Conservation (phyloP, 2,113 vertebrate genomes). For the Takifugu flavidus region DNA sequence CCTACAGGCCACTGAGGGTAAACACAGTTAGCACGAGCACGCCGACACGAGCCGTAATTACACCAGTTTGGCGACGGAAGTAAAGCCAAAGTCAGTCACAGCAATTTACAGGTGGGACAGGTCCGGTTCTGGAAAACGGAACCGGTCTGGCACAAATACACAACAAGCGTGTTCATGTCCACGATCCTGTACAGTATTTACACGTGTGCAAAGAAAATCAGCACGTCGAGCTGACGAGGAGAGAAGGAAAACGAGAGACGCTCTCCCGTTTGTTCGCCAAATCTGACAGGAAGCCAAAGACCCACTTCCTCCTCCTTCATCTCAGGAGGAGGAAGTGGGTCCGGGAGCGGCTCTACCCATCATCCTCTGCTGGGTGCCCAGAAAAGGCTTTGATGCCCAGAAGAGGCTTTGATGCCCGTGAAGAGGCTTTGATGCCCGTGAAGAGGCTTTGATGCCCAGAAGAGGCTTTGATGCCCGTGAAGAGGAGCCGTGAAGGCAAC, state of each 20-base stretch:
- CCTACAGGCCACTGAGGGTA: slow-evolving; percentile 28
- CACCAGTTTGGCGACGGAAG: not conserved
- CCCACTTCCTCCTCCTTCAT: not conserved
- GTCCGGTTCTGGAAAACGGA: slow-evolving; percentile 58
- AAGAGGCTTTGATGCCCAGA: too few species aligned
- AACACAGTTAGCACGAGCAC: slow-evolving; percentile 50
- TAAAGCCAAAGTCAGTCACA: slow-evolving; percentile 42
- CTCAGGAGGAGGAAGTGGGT: slow-evolving; percentile 2
- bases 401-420: slow-evolving; percentile 16
- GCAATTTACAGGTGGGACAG: slow-evolving; percentile 50
- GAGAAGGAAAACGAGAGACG: slow-evolving; percentile 24
- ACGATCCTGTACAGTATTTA: slow-evolving; percentile 70
- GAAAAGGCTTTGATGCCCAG: slow-evolving; percentile 16
- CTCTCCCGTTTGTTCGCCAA: slow-evolving; percentile 8
- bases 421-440: not conserved
- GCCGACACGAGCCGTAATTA: not conserved
- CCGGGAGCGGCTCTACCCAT: slow-evolving; percentile 14
- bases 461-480: too few species aligned
- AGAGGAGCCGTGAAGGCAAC: slow-evolving; percentile 13
- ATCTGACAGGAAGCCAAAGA: slow-evolving; percentile 24
- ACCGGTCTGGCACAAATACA: slow-evolving; percentile 35
- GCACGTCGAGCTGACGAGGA: too few species aligned
- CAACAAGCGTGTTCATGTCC: slow-evolving; percentile 27
- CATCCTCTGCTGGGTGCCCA: slow-evolving; percentile 20
- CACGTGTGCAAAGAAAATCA: slow-evolving; percentile 56